Conservation (phyloP, 2,888 invertebrate genomes). For the Pristionchus japonicus region DNA sequence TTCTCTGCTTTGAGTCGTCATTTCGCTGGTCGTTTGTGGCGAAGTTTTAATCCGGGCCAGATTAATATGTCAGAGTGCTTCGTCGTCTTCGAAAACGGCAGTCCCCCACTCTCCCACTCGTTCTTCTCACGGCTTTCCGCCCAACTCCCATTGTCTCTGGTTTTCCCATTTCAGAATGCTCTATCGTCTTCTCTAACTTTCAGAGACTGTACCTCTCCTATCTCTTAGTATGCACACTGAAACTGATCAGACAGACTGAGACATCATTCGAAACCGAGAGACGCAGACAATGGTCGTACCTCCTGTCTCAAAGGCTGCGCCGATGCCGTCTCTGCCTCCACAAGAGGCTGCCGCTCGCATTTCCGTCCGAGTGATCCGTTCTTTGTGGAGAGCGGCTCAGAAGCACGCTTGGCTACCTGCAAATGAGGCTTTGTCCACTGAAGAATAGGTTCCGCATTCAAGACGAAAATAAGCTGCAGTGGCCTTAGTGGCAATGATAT, state of each 20-base stretch:
- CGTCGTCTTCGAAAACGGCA: neutral
- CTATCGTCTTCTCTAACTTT: neutral
- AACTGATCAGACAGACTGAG: no score
- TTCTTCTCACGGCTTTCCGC: neutral
- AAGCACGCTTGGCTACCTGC: constrained; percentile 46
- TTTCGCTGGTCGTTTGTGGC: neutral
- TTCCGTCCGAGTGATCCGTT: constrained; percentile 12
- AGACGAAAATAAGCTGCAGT: neutral
- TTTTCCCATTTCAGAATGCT: neutral
- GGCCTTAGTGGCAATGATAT: neutral
- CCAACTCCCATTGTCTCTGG: neutral
- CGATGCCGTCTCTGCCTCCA: constrained; percentile 34
- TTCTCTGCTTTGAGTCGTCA: neutral
- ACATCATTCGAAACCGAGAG: no score
- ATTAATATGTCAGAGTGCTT: constrained; percentile 30
- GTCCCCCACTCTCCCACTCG: constrained; percentile 14
- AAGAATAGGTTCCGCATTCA: neutral
- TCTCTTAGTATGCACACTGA: no score
- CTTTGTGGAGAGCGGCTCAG: constrained; percentile 41
- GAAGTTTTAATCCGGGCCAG: neutral
- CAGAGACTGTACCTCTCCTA: neutral
- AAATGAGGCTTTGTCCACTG: neutral
- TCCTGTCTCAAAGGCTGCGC: constrained; percentile 31
- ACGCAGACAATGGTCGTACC: no score
- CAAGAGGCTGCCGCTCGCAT: constrained; percentile 42